Conservation (phyloP, 2,888 invertebrate genomes). For the Ennomos quercinarius region DNA sequence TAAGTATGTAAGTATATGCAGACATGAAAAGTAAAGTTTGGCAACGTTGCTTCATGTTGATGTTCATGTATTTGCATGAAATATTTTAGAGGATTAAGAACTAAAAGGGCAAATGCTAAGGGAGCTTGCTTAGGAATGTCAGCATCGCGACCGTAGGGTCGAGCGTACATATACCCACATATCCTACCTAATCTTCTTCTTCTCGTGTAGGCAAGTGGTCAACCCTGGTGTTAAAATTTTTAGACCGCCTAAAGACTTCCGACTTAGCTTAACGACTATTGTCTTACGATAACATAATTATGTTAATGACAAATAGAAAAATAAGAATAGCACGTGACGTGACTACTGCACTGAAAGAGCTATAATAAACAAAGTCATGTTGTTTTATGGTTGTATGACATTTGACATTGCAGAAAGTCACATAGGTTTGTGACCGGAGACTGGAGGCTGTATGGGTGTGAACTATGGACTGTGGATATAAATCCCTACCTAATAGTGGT, state of each 20-base stretch:
- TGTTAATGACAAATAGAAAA: conserved; percentile 14
- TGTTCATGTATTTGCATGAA: conserved; percentile 37
- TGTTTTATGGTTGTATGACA: conserved; percentile 26
- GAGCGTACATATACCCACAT: conserved; percentile 2
- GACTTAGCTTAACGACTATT: no score
- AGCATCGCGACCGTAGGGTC: conserved; percentile 7
- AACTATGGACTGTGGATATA: no score
- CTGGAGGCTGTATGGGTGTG: background rate
- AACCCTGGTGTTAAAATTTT: no score
- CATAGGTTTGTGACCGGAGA: conserved; percentile 25
- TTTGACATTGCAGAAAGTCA: conserved; percentile 32
- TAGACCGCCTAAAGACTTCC: no score
- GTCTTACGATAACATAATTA: no score
- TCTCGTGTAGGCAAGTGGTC: no score
- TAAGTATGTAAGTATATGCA: conserved; percentile 37
- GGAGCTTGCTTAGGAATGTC: conserved; percentile 1
- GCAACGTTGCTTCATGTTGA: conserved; percentile 37
- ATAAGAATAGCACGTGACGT: conserved; percentile 6
- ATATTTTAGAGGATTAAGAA: conserved; percentile 34
- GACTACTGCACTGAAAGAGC: conserved; percentile 12
- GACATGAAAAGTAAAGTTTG: conserved; percentile 44
- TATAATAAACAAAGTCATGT: conserved; percentile 8
- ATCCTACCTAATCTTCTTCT: no score
- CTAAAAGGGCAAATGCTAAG: conserved; percentile 26
- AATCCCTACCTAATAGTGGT: no score